A percentile compares a stretch with the other conserved stretches of the same genome.
Conservation (phyloP, 2,888 invertebrate species). For the Megalurothrips usitatus region DNA sequence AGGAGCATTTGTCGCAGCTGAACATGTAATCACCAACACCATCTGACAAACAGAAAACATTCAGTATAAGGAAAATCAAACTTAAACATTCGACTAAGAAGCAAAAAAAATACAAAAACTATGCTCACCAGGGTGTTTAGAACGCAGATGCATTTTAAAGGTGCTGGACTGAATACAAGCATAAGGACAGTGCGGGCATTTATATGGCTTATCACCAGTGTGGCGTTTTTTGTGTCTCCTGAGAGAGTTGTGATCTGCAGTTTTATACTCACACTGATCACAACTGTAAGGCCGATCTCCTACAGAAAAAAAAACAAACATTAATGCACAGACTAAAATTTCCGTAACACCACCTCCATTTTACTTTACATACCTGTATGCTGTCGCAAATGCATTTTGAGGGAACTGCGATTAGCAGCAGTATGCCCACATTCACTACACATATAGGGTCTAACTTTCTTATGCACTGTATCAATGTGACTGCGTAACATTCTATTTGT, state of each 20-base stretch:
- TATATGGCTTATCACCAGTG: constrained; percentile 68
- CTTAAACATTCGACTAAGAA: not conserved
- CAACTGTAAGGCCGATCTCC: constrained; percentile 76
- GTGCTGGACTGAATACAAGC: constrained; percentile 74
- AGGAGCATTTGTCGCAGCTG: constrained; percentile 38
- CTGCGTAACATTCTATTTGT: constrained; percentile 51
- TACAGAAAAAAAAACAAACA: constrained; percentile 40
- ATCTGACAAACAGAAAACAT: constrained; percentile 40
- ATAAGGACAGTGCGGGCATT: constrained; percentile 74
- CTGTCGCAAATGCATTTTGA: constrained; percentile 62
- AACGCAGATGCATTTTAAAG: constrained; percentile 71
- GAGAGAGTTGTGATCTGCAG: constrained; percentile 76
- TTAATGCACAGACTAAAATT: constrained; percentile 28
- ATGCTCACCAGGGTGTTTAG: constrained; percentile 63
- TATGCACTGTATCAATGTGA: constrained; percentile 61
- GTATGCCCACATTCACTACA: constrained; percentile 66
- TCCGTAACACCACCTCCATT: constrained; percentile 22
- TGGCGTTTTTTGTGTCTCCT: constrained; percentile 74
- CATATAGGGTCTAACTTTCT: constrained; percentile 60
- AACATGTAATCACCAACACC: constrained; percentile 46
- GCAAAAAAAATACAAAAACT: constrained; percentile 12
- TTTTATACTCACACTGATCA: constrained; percentile 64
- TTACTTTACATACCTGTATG: constrained; percentile 59
- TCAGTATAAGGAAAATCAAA: not conserved
- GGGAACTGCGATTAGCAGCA: constrained; percentile 59